Evolutionary conservation across 2,113 vertebrate genomes (phyloP), one percentile per base, ranked within the genome.

Genomic region (Ochotona princeps): DNA sequence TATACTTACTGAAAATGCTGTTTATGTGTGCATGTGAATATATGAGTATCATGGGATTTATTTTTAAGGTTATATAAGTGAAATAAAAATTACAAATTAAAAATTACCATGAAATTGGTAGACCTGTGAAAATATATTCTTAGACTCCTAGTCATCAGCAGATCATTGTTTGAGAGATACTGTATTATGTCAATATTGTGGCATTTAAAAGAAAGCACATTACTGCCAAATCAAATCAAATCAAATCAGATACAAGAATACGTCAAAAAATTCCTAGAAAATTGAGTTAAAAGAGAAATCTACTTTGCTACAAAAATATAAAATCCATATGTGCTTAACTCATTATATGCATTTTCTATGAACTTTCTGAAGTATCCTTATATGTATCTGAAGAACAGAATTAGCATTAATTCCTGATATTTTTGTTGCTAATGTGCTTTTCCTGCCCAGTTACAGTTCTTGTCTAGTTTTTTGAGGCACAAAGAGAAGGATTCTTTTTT

Each of bases 41-140:
- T 73, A 12, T 20, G 75, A 73, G 66, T 26, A 83, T 3, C 51
- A 28, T n/a, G 7, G 1, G 23, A 44, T 78, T 72, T 73, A 17
- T 61, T 95, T 81, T 78, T 30, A 91, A 87, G 38, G 30, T 35
- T 35, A 74, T 35, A 74, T 35, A 28, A 84, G 26, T 83, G 32
- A 83, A 90, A 60, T 51, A 83, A 79, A 96, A 79, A 13, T 11
- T 15, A n/a, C 28, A 90, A 90, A 73, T 61, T 95, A 13, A 79
- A 96, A 87, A 66, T 78, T 75, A 13, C 21, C 15, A 61, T 66
- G 79, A 44, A 63, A 79, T 15, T 82, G 90, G 38, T 17, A 94
- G 82, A 83, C 9, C 38, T 83, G 20, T 84, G 32, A 70, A 90
- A 81, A 73, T 30, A 84, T 61, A 3, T 23, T 21, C 23, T 74